phyloP scores from a whole-genome alignment of 2,797 vertebrate genomes.

The Sphenodon punctatus region DNA sequence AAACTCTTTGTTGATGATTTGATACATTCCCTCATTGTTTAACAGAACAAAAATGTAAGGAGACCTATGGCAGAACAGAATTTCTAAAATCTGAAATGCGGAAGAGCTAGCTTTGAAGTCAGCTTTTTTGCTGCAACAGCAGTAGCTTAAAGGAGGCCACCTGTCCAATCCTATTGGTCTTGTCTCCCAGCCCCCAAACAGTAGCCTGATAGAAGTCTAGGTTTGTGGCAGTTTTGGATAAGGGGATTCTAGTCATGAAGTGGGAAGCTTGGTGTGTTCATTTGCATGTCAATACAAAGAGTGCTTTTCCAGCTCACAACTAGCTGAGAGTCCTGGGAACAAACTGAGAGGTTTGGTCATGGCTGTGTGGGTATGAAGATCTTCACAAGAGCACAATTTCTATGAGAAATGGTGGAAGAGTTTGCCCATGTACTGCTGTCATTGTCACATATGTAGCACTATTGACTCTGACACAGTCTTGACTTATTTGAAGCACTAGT shows the following conservation, averaged over 20 bases:
- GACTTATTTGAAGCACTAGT: background rate
- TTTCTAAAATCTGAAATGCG: background rate
- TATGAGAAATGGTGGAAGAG: background rate
- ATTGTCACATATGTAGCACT: background rate
- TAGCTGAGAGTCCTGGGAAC: background rate
- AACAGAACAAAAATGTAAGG: background rate
- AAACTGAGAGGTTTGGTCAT: background rate
- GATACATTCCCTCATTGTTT: too few species aligned
- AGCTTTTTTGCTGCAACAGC: background rate
- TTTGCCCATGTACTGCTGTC: background rate
- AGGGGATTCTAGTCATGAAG: background rate
- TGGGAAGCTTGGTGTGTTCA: conserved; percentile 4
- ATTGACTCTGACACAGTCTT: background rate
- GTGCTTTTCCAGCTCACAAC: background rate
- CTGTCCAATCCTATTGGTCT: background rate
- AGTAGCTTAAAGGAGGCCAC: background rate
- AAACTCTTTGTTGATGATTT: background rate
- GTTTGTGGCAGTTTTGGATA: background rate
- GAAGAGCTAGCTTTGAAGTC: background rate
- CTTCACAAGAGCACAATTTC: background rate
- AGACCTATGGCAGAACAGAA: background rate
- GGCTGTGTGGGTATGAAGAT: background rate
- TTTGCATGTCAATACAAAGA: background rate
- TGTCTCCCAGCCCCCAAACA: background rate
- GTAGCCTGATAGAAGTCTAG: background rate